Base-by-base conservation (phyloP, 2,797 vertebrate genomes). In the Coilia nasus region DNA sequence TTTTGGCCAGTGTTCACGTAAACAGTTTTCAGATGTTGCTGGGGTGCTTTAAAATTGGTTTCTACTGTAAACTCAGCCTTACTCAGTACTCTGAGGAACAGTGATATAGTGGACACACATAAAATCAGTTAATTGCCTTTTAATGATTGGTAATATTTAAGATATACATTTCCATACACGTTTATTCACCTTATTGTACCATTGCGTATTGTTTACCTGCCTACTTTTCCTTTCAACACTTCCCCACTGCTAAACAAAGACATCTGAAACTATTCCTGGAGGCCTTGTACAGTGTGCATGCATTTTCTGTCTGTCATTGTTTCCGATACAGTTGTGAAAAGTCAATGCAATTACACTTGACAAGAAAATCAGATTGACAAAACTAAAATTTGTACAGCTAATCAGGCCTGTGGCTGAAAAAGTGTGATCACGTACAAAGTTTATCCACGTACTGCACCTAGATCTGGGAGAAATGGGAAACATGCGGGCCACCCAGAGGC, bases 321-420 rank as follows among this genome's bases (percentile, higher is more conserved):
- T 78, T 78, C 0, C 17, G 7, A 19, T 44, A 44, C 3, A 75
- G 25, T 28, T 35, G 67, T 35, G 7, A 10, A 75, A 75, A 9
- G 67, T 78, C 31, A 21, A 12, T 25, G 31, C 41, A 78, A 44
- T 78, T 78, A 44, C 19, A 21, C 35, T 78, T 44, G 19, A 78
- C 71, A 78, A 19, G 31, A 78, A 78, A 78, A 78, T 78, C 71
- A 78, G 71, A 44, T 44, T 78, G 14, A 17, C 15, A 44, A 44
- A 10, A 78, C 41, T 78, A 31, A 44, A 35, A 78, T 78, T 4
- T 44, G 71, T 44, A 41, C 17, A 19, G 1, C 35, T 78, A 44
- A 78, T 78, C 71, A 78, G 31, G 50, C 10, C 25, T 59, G 31
- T 11, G 14, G 4, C 71, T 78, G 71, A 78, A 17, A 19, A n/a